phyloP scores from a whole-genome alignment of 2,797 vertebrate genomes.

The Sebastes trivittatus region DNA sequence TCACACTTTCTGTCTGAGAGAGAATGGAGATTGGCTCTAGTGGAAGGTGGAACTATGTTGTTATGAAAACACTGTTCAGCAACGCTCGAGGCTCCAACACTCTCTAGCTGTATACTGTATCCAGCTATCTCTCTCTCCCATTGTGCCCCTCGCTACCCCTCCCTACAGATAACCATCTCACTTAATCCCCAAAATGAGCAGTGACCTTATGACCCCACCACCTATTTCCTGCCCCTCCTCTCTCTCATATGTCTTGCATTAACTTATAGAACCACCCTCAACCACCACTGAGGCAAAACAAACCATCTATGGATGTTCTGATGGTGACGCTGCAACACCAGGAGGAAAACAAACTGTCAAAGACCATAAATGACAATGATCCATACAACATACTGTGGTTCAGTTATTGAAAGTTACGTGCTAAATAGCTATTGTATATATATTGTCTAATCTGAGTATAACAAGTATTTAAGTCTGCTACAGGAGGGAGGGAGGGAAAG shows the following conservation, averaged over 20 bases:
- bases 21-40: neutral
- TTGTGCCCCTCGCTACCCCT: constrained; percentile 20
- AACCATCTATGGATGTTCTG: neutral
- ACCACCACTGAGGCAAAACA: neutral
- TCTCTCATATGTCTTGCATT: neutral
- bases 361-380: no score
- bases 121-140: constrained; percentile 14
- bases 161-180: constrained; percentile 70
- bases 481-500: no score
- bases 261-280: neutral
- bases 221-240: neutral
- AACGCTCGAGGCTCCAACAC: neutral
- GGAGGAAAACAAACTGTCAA: no score
- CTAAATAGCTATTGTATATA: no score
- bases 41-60: constrained; percentile 9
- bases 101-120: constrained; percentile 1
- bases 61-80: constrained; percentile 43
- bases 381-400: no score
- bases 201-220: constrained; percentile 61
- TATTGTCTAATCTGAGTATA: no score
- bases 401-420: no score
- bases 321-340: no score
- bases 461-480: no score
- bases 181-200: constrained; percentile 70
- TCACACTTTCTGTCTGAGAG: neutral